Conservation (phyloP, 2,888 invertebrate species). For the Tineola bisselliella region DNA sequence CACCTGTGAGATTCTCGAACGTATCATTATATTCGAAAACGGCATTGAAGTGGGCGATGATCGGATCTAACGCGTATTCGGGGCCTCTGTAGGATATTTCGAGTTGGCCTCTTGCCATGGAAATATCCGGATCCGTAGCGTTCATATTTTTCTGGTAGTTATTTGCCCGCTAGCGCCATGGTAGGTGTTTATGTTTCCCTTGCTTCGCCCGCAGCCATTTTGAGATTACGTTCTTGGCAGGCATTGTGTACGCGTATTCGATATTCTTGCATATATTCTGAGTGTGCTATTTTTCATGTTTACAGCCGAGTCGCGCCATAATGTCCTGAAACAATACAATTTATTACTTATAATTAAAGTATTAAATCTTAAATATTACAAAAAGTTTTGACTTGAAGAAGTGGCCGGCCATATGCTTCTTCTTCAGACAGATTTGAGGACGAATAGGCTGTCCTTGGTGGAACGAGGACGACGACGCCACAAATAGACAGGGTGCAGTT, state of each 20-base stretch:
- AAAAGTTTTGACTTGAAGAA: neutral
- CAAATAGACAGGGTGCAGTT: conserved; percentile 48
- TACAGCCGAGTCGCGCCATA: conserved; percentile 18
- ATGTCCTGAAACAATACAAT: conserved; percentile 43
- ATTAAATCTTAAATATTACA: neutral
- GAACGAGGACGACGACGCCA: conserved; percentile 24
- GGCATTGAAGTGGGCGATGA: conserved; percentile 32
- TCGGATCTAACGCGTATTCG: conserved; percentile 37
- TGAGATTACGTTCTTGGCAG: conserved; percentile 60
- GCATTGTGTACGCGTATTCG: conserved; percentile 51
- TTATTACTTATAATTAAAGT: neutral
- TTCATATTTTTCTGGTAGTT: conserved; percentile 57
- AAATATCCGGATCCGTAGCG: conserved; percentile 43
- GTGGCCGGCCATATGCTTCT: neutral
- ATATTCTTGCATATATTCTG: conserved; percentile 49
- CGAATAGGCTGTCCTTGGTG: conserved; percentile 31
- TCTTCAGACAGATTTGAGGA: neutral
- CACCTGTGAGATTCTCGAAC: conserved; percentile 34
- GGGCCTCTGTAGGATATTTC: conserved; percentile 43
- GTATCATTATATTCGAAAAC: conserved; percentile 43
- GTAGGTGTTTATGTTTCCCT: conserved; percentile 57
- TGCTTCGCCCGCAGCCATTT: conserved; percentile 61
- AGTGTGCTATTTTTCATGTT: conserved; percentile 38
- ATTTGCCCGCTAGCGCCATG: conserved; percentile 54
- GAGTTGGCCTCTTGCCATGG: conserved; percentile 56